These are phyloP conservation scores for Strongylocentrotus purpuratus DNA, from an alignment of 35 echinoderm and acorn worm genomes.

Conservation along the genomic window DNA sequence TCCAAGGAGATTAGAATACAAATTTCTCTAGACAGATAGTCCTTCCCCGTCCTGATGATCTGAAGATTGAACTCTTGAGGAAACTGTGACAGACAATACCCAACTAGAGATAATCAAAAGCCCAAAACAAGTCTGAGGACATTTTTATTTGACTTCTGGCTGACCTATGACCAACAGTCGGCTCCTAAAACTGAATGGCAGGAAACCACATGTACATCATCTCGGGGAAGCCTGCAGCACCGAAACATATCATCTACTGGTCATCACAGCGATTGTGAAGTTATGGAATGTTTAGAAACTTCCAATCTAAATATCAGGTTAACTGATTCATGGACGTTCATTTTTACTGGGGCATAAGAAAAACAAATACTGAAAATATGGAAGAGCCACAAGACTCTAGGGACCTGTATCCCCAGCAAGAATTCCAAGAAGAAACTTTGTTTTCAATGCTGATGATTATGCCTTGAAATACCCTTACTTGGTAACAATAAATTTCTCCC, in stretches of 20 bases:
- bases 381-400: too few species aligned
- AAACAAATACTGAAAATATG: too few species aligned
- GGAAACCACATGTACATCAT: conserved; percentile 2
- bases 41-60: background rate
- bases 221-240: background rate
- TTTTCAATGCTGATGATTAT: too few species aligned
- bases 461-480: too few species aligned
- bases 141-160: background rate
- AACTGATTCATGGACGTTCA: too few species aligned
- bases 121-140: background rate
- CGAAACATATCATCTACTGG: background rate
- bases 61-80: background rate
- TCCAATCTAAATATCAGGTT: too few species aligned
- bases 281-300: too few species aligned
- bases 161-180: background rate
- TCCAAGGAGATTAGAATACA: background rate
- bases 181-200: background rate
- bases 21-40: too few species aligned
- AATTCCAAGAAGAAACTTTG: too few species aligned
- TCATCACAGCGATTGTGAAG: background rate
- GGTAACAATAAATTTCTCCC: too few species aligned
- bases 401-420: too few species aligned
- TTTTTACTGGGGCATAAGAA: too few species aligned
- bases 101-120: background rate
- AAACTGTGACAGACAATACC: background rate